These are phyloP conservation scores for Salpingus planirostris DNA, from an alignment of 2,888 invertebrate species.

Conservation along the genomic window DNA sequence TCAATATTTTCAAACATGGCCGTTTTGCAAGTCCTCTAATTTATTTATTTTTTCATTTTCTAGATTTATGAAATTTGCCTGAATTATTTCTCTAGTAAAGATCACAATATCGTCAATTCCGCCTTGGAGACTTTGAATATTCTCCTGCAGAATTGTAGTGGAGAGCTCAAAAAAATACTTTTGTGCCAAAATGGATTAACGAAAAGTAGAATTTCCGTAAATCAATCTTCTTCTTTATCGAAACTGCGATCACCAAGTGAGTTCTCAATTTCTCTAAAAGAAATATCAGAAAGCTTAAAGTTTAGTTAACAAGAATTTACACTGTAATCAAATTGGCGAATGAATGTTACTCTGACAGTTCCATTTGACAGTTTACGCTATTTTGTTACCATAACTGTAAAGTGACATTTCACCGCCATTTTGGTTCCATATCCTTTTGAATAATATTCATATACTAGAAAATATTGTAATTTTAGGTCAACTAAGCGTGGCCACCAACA, in stretches of 20 bases:
- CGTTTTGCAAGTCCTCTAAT: too few relatives aligned
- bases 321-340: too few relatives aligned
- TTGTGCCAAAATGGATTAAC: constrained; percentile 44
- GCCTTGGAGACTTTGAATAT: constrained; percentile 70
- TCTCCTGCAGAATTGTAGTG: constrained; percentile 48
- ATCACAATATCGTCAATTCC: constrained; percentile 84
- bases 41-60: constrained; percentile 34
- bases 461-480: constrained; percentile 40
- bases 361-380: too few relatives aligned
- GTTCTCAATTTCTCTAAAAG: too few relatives aligned
- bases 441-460: too few relatives aligned
- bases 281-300: too few relatives aligned
- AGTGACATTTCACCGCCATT: too few relatives aligned
- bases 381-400: too few relatives aligned
- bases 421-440: too few relatives aligned
- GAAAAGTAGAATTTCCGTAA: constrained; percentile 37
- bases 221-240: constrained; percentile 22
- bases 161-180: constrained; percentile 46
- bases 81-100: constrained; percentile 57
- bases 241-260: constrained; percentile 49
- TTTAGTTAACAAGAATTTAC: too few relatives aligned
- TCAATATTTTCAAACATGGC: too few relatives aligned
- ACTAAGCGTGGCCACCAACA: constrained; percentile 39
- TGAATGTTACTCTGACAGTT: too few relatives aligned
- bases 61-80: constrained; percentile 73